Evolutionary conservation across 2,888 invertebrate genomes (phyloP).

Genomic region (Dione juno): DNA sequence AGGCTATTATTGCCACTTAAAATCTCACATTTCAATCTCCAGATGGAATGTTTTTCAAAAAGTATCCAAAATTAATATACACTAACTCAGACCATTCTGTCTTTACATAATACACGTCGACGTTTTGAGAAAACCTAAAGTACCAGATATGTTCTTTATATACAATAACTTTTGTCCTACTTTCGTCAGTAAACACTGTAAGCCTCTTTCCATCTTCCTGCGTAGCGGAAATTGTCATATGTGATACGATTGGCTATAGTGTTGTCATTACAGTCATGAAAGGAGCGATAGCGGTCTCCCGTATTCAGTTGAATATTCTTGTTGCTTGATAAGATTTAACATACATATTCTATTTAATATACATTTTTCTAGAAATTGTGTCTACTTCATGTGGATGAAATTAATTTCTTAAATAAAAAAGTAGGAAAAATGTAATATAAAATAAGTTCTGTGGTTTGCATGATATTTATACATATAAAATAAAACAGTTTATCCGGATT

Average conservation of each 20-base stretch:
- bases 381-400: too few species aligned
- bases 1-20: not conserved
- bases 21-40: not conserved
- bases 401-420: too few species aligned
- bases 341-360: not conserved
- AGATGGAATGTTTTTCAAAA: too few species aligned
- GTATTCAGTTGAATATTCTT: not conserved
- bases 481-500: too few species aligned
- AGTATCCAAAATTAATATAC: too few species aligned
- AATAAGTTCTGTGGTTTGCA: too few species aligned
- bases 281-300: not conserved
- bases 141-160: slow-evolving; percentile 12
- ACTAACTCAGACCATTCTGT: too few species aligned
- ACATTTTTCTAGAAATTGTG: too few species aligned
- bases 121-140: slow-evolving; percentile 6
- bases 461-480: too few species aligned
- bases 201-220: slow-evolving; percentile 36
- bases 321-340: not conserved
- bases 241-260: slow-evolving; percentile 31
- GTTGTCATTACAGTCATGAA: not conserved
- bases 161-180: slow-evolving; percentile 35
- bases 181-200: slow-evolving; percentile 42
- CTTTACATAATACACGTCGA: slow-evolving; percentile 7
- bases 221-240: slow-evolving; percentile 38
- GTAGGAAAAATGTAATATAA: too few species aligned